Evolutionary conservation across 2,888 invertebrate species (phyloP).

Genomic region (Tachystola acroxantha): DNA sequence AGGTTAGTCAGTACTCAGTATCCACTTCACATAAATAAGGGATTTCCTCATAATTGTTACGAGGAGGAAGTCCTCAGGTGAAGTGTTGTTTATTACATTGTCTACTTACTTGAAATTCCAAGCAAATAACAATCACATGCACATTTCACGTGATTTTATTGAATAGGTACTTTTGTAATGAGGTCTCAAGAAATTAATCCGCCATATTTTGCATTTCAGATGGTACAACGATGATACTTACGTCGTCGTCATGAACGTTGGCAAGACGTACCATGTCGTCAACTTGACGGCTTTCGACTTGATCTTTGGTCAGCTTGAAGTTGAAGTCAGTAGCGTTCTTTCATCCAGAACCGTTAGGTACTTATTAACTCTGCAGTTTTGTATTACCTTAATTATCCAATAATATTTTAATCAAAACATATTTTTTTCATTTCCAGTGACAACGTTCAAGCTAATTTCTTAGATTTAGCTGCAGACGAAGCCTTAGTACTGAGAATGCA

Average conservation of each 20-base stretch:
- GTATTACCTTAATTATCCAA: constrained; percentile 1
- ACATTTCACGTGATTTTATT: neutral
- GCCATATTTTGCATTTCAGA: constrained; percentile 26
- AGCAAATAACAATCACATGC: too few relatives aligned
- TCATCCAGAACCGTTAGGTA: constrained; percentile 75
- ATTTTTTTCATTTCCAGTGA: constrained; percentile 49
- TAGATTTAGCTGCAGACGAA: constrained; percentile 61
- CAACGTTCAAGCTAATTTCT: constrained; percentile 45
- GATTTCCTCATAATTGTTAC: neutral
- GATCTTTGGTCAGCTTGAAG: constrained; percentile 67
- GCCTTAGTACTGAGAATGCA: constrained; percentile 67
- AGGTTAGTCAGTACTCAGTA: constrained; percentile 50
- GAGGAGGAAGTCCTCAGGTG: too few relatives aligned
- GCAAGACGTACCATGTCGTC: constrained; percentile 65
- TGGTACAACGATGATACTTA: constrained; percentile 68
- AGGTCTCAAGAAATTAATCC: neutral
- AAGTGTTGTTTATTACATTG: neutral
- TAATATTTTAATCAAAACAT: too few relatives aligned
- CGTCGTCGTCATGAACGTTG: constrained; percentile 78
- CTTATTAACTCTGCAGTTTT: too few relatives aligned
- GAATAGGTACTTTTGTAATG: neutral
- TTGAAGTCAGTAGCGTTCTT: constrained; percentile 71
- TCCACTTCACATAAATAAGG: too few relatives aligned
- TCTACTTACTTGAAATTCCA: neutral
- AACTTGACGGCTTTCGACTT: constrained; percentile 73